Base-by-base conservation (phyloP, 2,888 invertebrate species). In the Ethmia dodecea region DNA sequence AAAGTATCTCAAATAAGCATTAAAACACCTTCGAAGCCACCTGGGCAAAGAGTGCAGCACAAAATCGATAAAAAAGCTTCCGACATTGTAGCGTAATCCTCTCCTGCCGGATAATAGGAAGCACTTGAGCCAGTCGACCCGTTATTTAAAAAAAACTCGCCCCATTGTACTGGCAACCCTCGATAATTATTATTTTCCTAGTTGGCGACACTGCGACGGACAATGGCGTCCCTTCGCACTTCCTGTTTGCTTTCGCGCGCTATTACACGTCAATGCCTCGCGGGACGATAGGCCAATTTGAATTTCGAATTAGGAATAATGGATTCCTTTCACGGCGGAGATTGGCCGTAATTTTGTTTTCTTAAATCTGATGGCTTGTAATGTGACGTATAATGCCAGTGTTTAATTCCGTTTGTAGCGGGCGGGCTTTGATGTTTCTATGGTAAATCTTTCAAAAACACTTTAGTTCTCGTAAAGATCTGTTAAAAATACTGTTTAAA, bases 111-210 rank as follows among this genome's bases (percentile, higher is more conserved):
- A 74, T 73, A 76, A 84, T 77, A 77, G 80, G 80, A 77, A 80
- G 73, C 77, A 80, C 84, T 84, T 77, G 79, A 83, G 75, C 73
- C 79, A 73, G 74, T 76, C 76, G 77, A 75, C 69, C 73, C 77
- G 79, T 75, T 81, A 79, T 74, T 78, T 66, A 63, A 63, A 70
- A 73, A 78, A 73, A 70, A 64, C 54, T 39, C 34, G 49, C 49
- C 56, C 74, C 45, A 77, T 83, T 79, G 78, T 80, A 53, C 49
- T 62, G 60, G 61, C 74, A 74, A 60, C 84, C 83, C 84, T 68
- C 70, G 75, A 80, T 84, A 84, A 84, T 86, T 83, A 84, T 84
- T 83, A 84, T 86, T 84, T 83, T 84, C 75, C 76, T 81, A 81
- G 80, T 80, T 81, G 80, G 83, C 80, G 81, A 86, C 84, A 83